Evolutionary conservation across 2,888 invertebrate species (phyloP).

Genomic region (Sepioteuthis lessoniana): DNA sequence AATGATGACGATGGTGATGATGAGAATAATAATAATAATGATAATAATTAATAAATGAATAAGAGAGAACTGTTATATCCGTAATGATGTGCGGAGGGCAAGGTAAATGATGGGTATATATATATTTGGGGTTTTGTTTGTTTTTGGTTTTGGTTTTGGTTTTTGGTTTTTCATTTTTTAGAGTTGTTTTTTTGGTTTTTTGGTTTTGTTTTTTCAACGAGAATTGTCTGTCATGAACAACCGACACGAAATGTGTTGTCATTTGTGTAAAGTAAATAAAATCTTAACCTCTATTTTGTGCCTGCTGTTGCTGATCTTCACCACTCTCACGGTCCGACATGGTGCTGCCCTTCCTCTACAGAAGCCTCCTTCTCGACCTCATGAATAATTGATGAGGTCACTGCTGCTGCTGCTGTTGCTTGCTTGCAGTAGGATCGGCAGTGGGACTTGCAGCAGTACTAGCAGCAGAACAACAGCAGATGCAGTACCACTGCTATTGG

Average conservation of each 20-base stretch:
- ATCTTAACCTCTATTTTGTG: conserved; percentile 71
- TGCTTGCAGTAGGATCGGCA: not conserved
- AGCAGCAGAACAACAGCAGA: not conserved
- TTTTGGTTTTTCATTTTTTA: no score
- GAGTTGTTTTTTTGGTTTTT: no score
- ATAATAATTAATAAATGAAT: no score
- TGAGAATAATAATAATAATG: not conserved
- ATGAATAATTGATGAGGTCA: conserved; percentile 73
- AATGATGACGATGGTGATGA: no score
- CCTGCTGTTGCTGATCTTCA: conserved; percentile 75
- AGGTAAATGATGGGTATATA: not conserved
- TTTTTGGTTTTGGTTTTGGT: no score
- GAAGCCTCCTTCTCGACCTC: conserved; percentile 71
- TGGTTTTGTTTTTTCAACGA: not conserved
- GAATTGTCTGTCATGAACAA: not conserved
- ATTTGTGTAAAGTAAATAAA: conserved; percentile 34
- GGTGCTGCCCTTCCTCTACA: conserved; percentile 72
- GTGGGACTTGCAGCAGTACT: conserved; percentile 14
- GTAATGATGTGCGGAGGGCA: not conserved
- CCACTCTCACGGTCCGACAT: conserved; percentile 76
- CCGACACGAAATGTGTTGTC: not conserved
- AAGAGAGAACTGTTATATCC: not conserved
- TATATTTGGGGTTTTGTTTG: not conserved
- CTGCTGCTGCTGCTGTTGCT: conserved; percentile 36
- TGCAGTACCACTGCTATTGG: not conserved